Base-by-base conservation (phyloP, 2,113 vertebrate genomes). In the Pelmatolapia mariae region DNA sequence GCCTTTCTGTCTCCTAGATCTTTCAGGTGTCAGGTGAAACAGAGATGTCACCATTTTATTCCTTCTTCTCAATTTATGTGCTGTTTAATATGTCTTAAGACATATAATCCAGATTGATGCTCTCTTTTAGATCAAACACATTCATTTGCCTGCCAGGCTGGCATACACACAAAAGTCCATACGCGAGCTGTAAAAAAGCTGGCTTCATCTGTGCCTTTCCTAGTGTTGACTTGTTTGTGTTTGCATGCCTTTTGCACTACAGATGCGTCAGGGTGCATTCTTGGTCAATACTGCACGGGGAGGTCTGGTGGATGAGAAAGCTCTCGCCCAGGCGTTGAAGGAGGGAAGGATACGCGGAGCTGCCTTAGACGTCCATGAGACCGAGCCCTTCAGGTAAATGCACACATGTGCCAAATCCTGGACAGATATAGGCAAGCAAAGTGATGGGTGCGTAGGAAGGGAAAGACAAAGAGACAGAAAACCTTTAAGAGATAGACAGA, bases 181-280 rank as follows among this genome's bases (percentile, higher is more conserved):
- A 78, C 26, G 31, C 52, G 45, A 78, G 73, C 45, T 52, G 26
- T 52, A 52, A n/a, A 78, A 76, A 52, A 10, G 5, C 38, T 15
- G 54, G 4, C 22, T 45, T 1, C 4, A 22, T 63, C 22, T 22
- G 12, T 13, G 54, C 68, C 54, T 18, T 4, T 47, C 8, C 43
- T 38, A 22, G 22, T 78, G 66, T 52, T 80, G 38, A 88, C 68
- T 15, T 43, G 19, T 82, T 71, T 86, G 43, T 40, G 3, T 81
- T 18, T 63, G 9, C 80, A 82, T 87, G 68, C 45, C 26, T 52
- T 93, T 33, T 53, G 16, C 18, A 24, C 92, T 10, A 22, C 92
- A 99, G 98, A 99, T 99, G 99, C 97, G 98, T 93, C 98, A 99
- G 94, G 99, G 99, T 3, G 99, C 99, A 0, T 99, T 99, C 96